A percentile compares a stretch with the other conserved stretches of the same genome.
Conservation (phyloP, 53 echinoderm and acorn worm genomes). For the Stichopus horrens region DNA sequence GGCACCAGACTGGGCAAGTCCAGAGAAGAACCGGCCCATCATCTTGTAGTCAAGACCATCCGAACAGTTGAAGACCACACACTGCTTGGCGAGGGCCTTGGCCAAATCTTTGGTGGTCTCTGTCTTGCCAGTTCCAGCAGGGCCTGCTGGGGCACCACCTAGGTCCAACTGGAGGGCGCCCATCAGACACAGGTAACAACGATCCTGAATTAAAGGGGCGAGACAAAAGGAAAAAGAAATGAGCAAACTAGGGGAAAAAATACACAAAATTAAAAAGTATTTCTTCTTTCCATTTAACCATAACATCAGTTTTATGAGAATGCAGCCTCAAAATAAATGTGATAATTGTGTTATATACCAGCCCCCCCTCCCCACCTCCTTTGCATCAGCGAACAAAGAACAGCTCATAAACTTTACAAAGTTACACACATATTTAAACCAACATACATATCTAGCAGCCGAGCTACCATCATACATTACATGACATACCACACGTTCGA, state of each 20-base stretch:
- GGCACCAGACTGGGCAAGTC: conserved; percentile 96
- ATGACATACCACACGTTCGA: conserved; percentile 54
- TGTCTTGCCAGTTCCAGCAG: conserved; percentile 98
- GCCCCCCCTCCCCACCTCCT: too few relatives aligned
- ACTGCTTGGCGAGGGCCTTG: conserved; percentile 97
- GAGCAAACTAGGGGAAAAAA: too few relatives aligned
- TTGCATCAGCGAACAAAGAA: too few relatives aligned
- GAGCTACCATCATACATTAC: not conserved
- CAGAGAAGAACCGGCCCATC: conserved; percentile 98
- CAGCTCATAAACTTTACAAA: conserved; percentile 77
- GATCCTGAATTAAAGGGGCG: conserved; percentile 68
- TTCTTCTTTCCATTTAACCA: too few relatives aligned
- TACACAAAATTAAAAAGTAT: too few relatives aligned
- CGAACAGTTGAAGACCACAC: conserved; percentile 99
- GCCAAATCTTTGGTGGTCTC: conserved; percentile 99
- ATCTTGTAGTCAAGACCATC: conserved; percentile 97
- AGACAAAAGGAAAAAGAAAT: not conserved
- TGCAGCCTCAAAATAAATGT: too few relatives aligned
- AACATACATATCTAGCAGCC: conserved; percentile 77
- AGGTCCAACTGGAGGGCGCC: conserved; percentile 98
- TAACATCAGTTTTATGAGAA: too few relatives aligned
- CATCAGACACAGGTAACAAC: conserved; percentile 99
- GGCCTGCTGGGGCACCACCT: conserved; percentile 97
- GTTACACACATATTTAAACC: conserved; percentile 88
- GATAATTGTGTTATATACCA: too few relatives aligned